These are phyloP conservation scores for Cataglyphis altisquamis DNA, from an alignment of 2,888 invertebrate genomes.

Conservation along the genomic window DNA sequence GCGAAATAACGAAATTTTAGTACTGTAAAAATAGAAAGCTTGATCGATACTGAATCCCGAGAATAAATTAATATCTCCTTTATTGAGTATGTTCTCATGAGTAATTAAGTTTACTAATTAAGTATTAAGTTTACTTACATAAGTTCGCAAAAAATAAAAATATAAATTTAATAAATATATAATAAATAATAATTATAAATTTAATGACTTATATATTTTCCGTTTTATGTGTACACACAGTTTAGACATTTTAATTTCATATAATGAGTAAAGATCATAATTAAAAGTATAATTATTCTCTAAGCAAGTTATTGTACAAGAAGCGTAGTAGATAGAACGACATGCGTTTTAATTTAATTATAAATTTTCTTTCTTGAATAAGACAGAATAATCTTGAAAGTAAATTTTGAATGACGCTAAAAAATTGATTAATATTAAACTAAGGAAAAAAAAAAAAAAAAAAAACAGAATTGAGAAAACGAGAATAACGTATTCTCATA, in stretches of 20 bases:
- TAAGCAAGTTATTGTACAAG: conserved; percentile 6
- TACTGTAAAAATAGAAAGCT: conserved; percentile 1
- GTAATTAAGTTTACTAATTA: no score
- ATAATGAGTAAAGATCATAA: conserved; percentile 13
- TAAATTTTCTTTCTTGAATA: conserved; percentile 39
- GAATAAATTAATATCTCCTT: conserved; percentile 18
- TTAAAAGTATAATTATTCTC: conserved; percentile 6
- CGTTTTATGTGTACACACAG: not conserved
- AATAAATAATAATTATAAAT: not conserved
- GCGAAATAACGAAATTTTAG: conserved; percentile 13
- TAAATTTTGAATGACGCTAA: conserved; percentile 11
- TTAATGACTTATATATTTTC: not conserved
- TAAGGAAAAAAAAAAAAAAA: not conserved
- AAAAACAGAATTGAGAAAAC: not conserved
- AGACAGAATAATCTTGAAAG: not conserved
- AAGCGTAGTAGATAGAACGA: conserved; percentile 1
- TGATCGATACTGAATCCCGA: conserved; percentile 32
- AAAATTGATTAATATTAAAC: not conserved
- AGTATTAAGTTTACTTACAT: not conserved
- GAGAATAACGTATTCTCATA: no score
- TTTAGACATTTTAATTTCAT: conserved; percentile 12
- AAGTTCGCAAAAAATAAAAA: conserved; percentile 8
- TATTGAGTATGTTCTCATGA: not conserved
- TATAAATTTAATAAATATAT: not conserved
- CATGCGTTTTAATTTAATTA: conserved; percentile 29